These are phyloP conservation scores for Taenioides sp. DNA, from an alignment of 2,797 vertebrate species.

Conservation along the genomic window DNA sequence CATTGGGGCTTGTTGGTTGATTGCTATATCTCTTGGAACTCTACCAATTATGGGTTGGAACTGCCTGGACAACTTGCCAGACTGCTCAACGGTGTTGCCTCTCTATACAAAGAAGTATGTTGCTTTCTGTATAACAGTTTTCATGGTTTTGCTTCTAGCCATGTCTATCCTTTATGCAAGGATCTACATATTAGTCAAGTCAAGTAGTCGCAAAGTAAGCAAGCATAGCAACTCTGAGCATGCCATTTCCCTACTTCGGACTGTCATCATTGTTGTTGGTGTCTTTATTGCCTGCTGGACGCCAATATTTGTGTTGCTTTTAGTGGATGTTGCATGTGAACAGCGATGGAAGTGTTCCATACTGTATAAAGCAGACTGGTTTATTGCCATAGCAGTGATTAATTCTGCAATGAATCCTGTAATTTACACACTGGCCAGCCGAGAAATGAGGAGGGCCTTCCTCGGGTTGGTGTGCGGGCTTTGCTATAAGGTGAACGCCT, in stretches of 20 bases:
- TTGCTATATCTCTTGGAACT: conserved; percentile 85
- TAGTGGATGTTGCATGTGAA: conserved; percentile 88
- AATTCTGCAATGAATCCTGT: conserved; percentile 95
- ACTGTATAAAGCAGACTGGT: conserved; percentile 87
- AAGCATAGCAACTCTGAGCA: conserved; percentile 88
- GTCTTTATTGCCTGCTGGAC: conserved; percentile 96
- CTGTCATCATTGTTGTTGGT: conserved; percentile 91
- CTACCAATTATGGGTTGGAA: conserved; percentile 97
- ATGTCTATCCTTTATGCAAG: conserved; percentile 89
- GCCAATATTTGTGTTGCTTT: conserved; percentile 88
- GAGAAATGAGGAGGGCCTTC: conserved; percentile 93
- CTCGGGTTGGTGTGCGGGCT: conserved; percentile 84
- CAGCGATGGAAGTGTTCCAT: conserved; percentile 76
- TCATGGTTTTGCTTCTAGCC: conserved; percentile 84
- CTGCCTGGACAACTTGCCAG: conserved; percentile 84
- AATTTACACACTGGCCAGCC: conserved; percentile 94
- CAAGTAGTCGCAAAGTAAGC: conserved; percentile 90
- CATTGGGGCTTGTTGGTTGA: conserved; percentile 93
- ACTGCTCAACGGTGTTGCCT: conserved; percentile 92
- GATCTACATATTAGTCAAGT: conserved; percentile 92
- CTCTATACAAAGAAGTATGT: conserved; percentile 94
- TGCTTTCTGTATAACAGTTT: conserved; percentile 90
- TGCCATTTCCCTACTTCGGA: conserved; percentile 91
- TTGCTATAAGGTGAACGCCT: conserved; percentile 65
- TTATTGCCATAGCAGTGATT: conserved; percentile 87